phyloP scores from a whole-genome alignment of 2,113 vertebrate genomes.

The Paratilapia polleni region DNA sequence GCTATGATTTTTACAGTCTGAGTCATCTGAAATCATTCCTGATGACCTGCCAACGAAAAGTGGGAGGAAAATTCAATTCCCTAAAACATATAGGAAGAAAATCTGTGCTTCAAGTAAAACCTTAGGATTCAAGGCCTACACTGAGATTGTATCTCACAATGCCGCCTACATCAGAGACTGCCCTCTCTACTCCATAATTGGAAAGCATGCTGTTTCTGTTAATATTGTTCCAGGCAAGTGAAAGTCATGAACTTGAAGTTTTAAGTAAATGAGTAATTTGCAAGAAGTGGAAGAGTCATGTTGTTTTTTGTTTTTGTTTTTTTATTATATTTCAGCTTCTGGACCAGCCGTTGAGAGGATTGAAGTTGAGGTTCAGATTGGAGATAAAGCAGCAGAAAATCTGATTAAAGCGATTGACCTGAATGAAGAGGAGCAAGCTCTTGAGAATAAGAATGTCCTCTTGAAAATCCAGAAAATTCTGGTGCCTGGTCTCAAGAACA shows the following conservation, averaged over 20 bases:
- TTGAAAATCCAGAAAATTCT: constrained; percentile 84
- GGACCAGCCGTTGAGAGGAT: constrained; percentile 82
- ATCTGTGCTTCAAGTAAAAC: constrained; percentile 65
- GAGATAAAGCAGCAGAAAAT: constrained; percentile 80
- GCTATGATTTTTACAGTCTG: constrained; percentile 68
- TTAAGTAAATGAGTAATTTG: background rate
- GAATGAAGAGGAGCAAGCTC: constrained; percentile 63
- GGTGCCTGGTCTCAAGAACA: constrained; percentile 59
- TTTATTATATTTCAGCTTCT: constrained; percentile 61
- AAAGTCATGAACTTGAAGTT: background rate
- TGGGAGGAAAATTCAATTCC: background rate
- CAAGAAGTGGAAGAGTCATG: background rate
- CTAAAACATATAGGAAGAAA: constrained; percentile 48
- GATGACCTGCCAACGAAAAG: constrained; percentile 29
- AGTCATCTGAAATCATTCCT: constrained; percentile 69
- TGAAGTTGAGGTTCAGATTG: constrained; percentile 82
- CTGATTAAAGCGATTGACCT: constrained; percentile 72
- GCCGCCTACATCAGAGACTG: constrained; percentile 72
- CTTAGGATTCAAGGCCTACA: constrained; percentile 79
- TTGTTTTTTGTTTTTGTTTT: too few relatives aligned
- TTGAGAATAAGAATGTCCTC: constrained; percentile 70
- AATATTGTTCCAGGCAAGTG: constrained; percentile 80
- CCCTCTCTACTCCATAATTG: constrained; percentile 73
- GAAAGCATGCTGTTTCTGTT: constrained; percentile 74
- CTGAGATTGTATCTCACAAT: constrained; percentile 71